Conservation (phyloP, 2,888 invertebrate genomes). For the Autographa pulchrina region DNA sequence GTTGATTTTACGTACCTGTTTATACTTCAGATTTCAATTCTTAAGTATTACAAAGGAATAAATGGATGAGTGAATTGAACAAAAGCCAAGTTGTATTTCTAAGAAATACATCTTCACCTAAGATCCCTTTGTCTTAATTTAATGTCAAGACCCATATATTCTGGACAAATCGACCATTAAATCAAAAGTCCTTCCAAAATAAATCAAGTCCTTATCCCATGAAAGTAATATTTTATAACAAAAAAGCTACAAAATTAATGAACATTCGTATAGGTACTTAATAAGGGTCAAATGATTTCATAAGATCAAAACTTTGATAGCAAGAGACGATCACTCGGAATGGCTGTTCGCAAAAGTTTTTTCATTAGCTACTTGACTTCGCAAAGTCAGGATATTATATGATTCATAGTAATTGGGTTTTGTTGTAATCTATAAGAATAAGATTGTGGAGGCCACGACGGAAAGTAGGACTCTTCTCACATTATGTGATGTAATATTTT, state of each 20-base stretch:
- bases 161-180: background rate
- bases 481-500: background rate
- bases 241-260: slow-evolving; percentile 38
- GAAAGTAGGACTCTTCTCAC: background rate
- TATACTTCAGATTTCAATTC: too few species aligned
- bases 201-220: background rate
- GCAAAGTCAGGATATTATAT: slow-evolving; percentile 56
- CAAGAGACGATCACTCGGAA: slow-evolving; percentile 48
- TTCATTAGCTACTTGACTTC: slow-evolving; percentile 60
- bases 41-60: too few species aligned
- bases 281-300: slow-evolving; percentile 53
- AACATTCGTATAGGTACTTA: slow-evolving; percentile 31
- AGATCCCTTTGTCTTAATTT: too few species aligned
- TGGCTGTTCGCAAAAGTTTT: slow-evolving; percentile 54
- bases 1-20: too few species aligned
- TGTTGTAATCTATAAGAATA: slow-evolving; percentile 52
- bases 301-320: slow-evolving; percentile 54
- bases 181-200: background rate
- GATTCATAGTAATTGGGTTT: slow-evolving; percentile 62
- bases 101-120: background rate
- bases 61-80: too few species aligned
- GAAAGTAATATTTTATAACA: background rate
- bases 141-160: background rate
- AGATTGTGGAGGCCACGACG: slow-evolving; percentile 42
- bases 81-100: background rate